Percentiles rank a stretch among this genome's conserved stretches.
Conservation (phyloP, 1,140 invertebrate species). For the Acromyrmex echinatior region DNA sequence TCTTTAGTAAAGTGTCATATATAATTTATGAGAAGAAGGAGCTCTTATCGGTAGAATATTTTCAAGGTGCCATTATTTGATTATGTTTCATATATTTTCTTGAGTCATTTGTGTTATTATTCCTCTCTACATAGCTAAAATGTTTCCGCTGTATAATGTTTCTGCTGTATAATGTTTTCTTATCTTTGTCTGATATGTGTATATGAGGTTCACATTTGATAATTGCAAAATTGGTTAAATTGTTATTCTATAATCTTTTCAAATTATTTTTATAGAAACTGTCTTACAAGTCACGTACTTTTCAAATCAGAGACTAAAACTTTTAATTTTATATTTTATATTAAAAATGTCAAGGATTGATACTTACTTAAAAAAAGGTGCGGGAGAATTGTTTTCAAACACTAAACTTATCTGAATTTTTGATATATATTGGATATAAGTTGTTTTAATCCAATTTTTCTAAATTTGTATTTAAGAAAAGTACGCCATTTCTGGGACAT, state of each 20-base stretch:
- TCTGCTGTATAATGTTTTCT: conserved; percentile 53
- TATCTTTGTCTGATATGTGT: conserved; percentile 62
- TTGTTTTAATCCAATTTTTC: background rate
- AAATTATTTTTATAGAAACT: conserved; percentile 36
- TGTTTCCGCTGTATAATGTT: conserved; percentile 60
- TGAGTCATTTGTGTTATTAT: conserved; percentile 47
- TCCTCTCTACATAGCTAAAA: conserved; percentile 51
- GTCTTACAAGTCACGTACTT: conserved; percentile 33
- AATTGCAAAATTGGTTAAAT: conserved; percentile 36
- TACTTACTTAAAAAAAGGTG: background rate
- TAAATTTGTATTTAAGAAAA: conserved; percentile 16
- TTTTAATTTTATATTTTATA: background rate
- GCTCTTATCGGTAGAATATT: background rate
- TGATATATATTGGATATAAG: background rate
- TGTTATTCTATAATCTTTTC: conserved; percentile 28
- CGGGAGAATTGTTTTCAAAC: background rate
- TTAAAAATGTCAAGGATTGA: background rate
- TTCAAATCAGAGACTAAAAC: background rate
- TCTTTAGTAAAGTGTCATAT: conserved; percentile 11
- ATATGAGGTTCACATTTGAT: conserved; percentile 36
- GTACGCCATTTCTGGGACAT: conserved; percentile 29
- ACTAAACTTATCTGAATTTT: background rate
- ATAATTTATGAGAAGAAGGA: background rate
- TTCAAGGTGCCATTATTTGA: conserved; percentile 23
- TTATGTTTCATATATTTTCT: conserved; percentile 18